phyloP scores from a whole-genome alignment of 2,888 invertebrate genomes.

The Hydrotaea cyrtoneurina region DNA sequence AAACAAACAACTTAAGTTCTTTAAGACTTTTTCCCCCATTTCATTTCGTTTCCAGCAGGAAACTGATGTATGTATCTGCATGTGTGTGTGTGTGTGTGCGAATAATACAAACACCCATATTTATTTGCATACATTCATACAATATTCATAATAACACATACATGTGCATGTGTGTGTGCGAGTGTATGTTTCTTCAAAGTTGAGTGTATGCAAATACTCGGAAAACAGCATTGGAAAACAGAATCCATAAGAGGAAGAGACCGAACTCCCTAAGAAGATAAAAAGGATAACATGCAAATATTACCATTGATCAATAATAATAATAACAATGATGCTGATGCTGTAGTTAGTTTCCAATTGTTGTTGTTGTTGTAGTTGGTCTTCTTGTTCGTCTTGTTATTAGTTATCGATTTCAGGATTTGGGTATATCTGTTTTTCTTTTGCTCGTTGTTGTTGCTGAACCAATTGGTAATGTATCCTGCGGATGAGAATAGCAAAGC shows the following conservation, averaged over 20 bases:
- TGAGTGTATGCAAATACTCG: not conserved
- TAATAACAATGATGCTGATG: conserved; percentile 1
- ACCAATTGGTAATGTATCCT: conserved; percentile 18
- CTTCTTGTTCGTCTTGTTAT: no score
- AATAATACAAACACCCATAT: not conserved
- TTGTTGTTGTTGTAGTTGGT: not conserved
- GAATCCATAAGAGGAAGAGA: not conserved
- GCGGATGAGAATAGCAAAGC: conserved; percentile 13
- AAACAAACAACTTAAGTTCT: conserved; percentile 52
- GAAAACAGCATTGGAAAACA: no score
- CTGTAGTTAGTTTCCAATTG: conserved; percentile 2
- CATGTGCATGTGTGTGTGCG: not conserved
- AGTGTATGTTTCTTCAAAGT: not conserved
- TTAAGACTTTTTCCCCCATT: not conserved
- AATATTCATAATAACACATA: conserved; percentile 19
- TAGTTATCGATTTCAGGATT: conserved; percentile 32
- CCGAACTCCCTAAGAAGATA: conserved; percentile 6
- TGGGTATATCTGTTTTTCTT: conserved; percentile 4
- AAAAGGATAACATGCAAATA: conserved; percentile 43
- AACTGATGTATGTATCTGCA: not conserved
- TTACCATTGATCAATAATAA: conserved; percentile 37
- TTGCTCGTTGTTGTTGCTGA: not conserved
- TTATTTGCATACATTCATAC: not conserved
- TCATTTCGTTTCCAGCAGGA: conserved; percentile 33
- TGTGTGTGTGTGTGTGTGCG: conserved; percentile 10